Conservation (phyloP, 2,888 invertebrate species). For the Adelphocoris suturalis region DNA sequence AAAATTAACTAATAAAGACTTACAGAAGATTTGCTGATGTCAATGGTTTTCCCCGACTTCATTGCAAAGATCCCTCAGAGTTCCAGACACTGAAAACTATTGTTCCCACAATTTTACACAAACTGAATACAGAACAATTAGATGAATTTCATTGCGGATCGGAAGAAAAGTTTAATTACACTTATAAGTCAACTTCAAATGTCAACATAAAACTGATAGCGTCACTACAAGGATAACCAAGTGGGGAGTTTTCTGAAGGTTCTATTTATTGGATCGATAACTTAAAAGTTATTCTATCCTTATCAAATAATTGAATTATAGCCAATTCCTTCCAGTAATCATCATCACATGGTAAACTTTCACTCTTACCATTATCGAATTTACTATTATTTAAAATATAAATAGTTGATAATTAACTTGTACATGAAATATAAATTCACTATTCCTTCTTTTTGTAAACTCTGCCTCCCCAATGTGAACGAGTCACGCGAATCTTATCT, state of each 20-base stretch:
- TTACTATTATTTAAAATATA: too few relatives aligned
- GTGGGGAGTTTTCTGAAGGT: background rate
- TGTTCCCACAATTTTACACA: background rate
- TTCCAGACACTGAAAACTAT: background rate
- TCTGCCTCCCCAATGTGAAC: background rate
- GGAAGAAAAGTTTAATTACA: background rate
- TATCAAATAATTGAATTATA: too few relatives aligned
- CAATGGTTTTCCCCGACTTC: constrained; percentile 74
- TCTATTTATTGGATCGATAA: too few relatives aligned
- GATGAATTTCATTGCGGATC: background rate
- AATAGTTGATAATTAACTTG: too few relatives aligned
- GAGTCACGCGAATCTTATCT: background rate
- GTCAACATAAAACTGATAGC: background rate
- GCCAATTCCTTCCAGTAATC: too few relatives aligned
- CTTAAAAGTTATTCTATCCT: too few relatives aligned
- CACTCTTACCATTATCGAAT: too few relatives aligned
- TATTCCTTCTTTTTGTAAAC: background rate
- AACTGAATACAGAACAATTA: background rate
- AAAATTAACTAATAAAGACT: constrained; percentile 35
- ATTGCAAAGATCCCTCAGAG: constrained; percentile 49
- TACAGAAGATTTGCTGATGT: constrained; percentile 76
- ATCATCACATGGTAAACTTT: too few relatives aligned
- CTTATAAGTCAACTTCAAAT: background rate
- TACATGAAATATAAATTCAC: too few relatives aligned
- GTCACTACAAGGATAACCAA: background rate